Conservation (phyloP, 2,888 invertebrate genomes). For the Ischnus inquisitorius region DNA sequence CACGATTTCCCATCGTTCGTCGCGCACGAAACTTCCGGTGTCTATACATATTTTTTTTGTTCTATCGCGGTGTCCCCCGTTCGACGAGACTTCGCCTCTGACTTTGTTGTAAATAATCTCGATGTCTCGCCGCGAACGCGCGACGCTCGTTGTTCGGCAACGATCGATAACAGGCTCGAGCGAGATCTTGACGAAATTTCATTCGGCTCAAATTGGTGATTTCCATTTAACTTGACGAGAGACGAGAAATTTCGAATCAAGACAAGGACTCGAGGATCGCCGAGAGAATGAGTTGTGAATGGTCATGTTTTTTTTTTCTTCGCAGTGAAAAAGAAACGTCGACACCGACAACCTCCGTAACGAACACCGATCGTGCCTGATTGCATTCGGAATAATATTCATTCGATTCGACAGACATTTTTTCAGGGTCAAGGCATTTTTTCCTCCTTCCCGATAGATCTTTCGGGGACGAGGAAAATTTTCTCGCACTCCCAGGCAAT, state of each 20-base stretch:
- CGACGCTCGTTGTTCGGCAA: not conserved
- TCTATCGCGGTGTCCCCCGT: not conserved
- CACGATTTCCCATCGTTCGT: not conserved
- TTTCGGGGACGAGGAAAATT: too few relatives aligned
- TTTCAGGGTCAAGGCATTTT: too few relatives aligned
- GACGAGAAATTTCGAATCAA: conserved; percentile 58
- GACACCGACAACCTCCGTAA: conserved; percentile 35
- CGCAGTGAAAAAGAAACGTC: conserved; percentile 28
- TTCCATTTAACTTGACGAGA: conserved; percentile 26
- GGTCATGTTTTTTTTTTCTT: conserved; percentile 35
- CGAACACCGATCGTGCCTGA: conserved; percentile 65
- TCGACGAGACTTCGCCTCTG: not conserved
- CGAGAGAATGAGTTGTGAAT: conserved; percentile 20
- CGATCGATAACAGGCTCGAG: conserved; percentile 17
- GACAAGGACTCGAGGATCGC: conserved; percentile 28
- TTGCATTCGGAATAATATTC: too few relatives aligned
- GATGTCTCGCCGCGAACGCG: not conserved
- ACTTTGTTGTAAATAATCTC: conserved; percentile 16
- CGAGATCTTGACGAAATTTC: conserved; percentile 13
- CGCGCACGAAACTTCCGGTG: conserved; percentile 33
- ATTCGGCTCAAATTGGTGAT: not conserved
- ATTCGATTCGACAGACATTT: too few relatives aligned
- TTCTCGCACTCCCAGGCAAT: too few relatives aligned
- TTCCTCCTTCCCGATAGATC: too few relatives aligned
- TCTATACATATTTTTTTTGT: too few relatives aligned